A percentile compares a stretch with the other conserved stretches of the same genome.
Evolutionary conservation across 37 sponge, comb jelly and placozoan species (phyloP).

Genomic region (Petrosia ficiformis): DNA sequence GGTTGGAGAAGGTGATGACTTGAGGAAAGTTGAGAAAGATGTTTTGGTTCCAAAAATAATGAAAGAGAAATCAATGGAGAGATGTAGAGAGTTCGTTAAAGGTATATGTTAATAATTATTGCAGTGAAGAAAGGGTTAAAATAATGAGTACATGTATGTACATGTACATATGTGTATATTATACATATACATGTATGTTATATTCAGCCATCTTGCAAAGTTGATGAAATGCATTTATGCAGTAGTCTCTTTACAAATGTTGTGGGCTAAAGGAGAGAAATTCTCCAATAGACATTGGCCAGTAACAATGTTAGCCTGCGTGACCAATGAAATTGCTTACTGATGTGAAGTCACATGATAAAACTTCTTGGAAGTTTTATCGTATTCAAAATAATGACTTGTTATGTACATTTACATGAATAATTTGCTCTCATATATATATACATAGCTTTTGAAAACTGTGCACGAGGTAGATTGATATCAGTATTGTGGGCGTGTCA

Average conservation of each 20-base stretch:
- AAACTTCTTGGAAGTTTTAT: too few relatives aligned
- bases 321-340: too few relatives aligned
- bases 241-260: too few relatives aligned
- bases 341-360: too few relatives aligned
- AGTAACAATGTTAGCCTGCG: too few relatives aligned
- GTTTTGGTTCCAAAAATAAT: constrained; percentile 80
- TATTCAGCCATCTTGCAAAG: neutral
- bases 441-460: constrained; percentile 75
- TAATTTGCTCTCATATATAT: too few relatives aligned
- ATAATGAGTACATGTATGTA: neutral
- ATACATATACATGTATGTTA: too few relatives aligned
- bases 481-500: constrained; percentile 70
- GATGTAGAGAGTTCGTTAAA: constrained; percentile 69
- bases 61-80: constrained; percentile 52
- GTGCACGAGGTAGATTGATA: constrained; percentile 69
- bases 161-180: neutral
- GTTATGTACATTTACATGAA: too few relatives aligned
- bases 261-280: too few relatives aligned
- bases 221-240: too few relatives aligned
- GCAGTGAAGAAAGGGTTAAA: neutral
- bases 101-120: constrained; percentile 17
- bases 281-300: too few relatives aligned
- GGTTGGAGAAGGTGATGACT: constrained; percentile 13
- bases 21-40: constrained; percentile 81
- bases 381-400: too few relatives aligned